Percentiles rank a stretch among this genome's conserved stretches.
phyloP scores from a whole-genome alignment of 2,888 invertebrate species.

The Teinopalpus imperialis region DNA sequence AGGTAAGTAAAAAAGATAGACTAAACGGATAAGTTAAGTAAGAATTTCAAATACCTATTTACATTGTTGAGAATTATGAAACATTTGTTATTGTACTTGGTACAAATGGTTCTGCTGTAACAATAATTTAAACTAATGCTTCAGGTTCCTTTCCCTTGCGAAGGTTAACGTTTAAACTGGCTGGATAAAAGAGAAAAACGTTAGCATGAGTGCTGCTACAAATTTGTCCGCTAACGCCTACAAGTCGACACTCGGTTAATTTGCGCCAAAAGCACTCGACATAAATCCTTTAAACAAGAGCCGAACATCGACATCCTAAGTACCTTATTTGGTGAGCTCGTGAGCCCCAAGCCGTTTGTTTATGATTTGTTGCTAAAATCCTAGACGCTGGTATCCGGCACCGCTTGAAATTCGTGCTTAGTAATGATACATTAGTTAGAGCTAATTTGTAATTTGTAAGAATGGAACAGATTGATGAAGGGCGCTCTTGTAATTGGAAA shows the following conservation, averaged over 20 bases:
- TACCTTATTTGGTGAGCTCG: constrained; percentile 70
- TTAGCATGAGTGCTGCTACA: constrained; percentile 42
- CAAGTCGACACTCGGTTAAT: constrained; percentile 65
- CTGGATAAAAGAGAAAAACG: constrained; percentile 35
- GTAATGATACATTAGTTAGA: constrained; percentile 21
- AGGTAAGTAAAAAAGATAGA: too few relatives aligned
- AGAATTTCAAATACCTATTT: too few relatives aligned
- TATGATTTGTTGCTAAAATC: constrained; percentile 67
- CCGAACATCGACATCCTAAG: constrained; percentile 56
- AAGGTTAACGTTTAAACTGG: constrained; percentile 3
- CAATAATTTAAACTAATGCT: constrained; percentile 2
- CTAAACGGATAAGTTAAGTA: too few relatives aligned
- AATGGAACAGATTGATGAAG: constrained; percentile 14
- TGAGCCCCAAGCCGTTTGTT: constrained; percentile 61
- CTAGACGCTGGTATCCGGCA: constrained; percentile 30
- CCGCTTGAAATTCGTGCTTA: constrained; percentile 29
- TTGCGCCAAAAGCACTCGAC: constrained; percentile 69
- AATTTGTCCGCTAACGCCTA: constrained; percentile 72
- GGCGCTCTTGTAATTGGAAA: constrained; percentile 19
- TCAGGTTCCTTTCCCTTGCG: constrained; percentile 1
- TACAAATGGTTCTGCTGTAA: too few relatives aligned
- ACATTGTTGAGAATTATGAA: too few relatives aligned
- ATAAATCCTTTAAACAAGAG: constrained; percentile 71
- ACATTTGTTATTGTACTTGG: too few relatives aligned
- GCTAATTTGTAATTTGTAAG: constrained; percentile 22